Percentiles rank a stretch among this genome's conserved stretches.
These are phyloP conservation scores for Strigops habroptila DNA, from an alignment of 2,113 vertebrate species.

Conservation along the genomic window DNA sequence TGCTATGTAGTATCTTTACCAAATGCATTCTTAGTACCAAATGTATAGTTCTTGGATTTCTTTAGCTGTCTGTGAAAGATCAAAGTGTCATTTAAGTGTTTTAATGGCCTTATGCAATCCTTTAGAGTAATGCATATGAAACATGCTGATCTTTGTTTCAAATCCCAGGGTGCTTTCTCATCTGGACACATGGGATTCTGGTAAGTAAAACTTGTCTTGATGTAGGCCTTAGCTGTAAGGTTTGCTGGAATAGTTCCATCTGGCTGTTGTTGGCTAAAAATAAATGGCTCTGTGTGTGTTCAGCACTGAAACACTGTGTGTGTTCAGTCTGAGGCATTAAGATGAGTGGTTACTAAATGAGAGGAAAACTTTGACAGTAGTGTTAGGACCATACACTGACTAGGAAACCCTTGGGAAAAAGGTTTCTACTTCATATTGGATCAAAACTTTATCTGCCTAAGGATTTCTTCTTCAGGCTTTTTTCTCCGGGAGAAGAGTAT, in stretches of 20 bases:
- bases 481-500: not conserved
- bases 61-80: not conserved
- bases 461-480: not conserved
- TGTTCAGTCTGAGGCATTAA: not conserved
- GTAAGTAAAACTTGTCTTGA: slow-evolving; percentile 72
- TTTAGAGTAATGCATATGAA: not conserved
- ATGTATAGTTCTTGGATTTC: not conserved
- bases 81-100: not conserved
- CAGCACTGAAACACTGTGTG: not conserved
- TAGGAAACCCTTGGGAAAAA: not conserved
- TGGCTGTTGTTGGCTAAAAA: not conserved
- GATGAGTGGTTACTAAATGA: not conserved
- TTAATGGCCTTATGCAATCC: not conserved
- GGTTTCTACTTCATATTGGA: not conserved
- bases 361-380: not conserved
- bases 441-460: not conserved
- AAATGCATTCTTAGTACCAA: not conserved
- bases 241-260: not conserved
- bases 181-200: slow-evolving; percentile 77
- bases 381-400: not conserved
- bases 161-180: slow-evolving; percentile 83
- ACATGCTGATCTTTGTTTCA: not conserved
- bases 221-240: not conserved
- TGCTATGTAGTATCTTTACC: not conserved
- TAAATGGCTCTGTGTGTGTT: not conserved